Conservation (phyloP, 1,140 invertebrate species). For the Anoplophora glabripennis region DNA sequence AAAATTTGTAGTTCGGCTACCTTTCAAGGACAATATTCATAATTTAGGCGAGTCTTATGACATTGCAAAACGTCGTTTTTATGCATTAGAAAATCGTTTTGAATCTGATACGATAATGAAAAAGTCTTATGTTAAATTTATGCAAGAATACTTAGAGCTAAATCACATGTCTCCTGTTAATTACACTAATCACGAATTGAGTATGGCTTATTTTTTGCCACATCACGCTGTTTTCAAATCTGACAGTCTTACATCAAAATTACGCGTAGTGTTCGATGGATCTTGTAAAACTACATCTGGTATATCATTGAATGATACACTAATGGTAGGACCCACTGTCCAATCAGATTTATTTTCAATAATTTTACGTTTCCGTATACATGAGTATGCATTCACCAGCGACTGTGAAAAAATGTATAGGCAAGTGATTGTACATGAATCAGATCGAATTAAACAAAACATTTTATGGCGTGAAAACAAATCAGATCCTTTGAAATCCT, state of each 20-base stretch:
- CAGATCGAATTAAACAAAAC: conserved; percentile 33
- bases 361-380: conserved; percentile 46
- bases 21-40: too few species aligned
- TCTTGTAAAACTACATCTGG: conserved; percentile 38
- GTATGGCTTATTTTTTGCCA: conserved; percentile 36
- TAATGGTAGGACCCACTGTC: conserved; percentile 41
- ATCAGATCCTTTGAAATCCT: conserved; percentile 28
- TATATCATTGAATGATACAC: conserved; percentile 44
- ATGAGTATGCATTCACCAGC: conserved; percentile 40
- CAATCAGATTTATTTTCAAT: conserved; percentile 45
- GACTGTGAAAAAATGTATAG: conserved; percentile 49
- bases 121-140: too few species aligned
- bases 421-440: conserved; percentile 35
- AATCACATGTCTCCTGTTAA: too few species aligned
- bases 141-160: too few species aligned
- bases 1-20: too few species aligned
- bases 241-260: conserved; percentile 35
- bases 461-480: conserved; percentile 31
- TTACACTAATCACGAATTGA: not conserved
- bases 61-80: too few species aligned
- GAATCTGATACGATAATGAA: too few species aligned
- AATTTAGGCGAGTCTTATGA: too few species aligned
- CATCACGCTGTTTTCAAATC: conserved; percentile 36
- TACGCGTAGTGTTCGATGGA: conserved; percentile 47
- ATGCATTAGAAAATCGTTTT: too few species aligned